Percentiles rank a stretch among this genome's conserved stretches.
Conservation (phyloP, 2,888 invertebrate species). For the Cotesia congregata region DNA sequence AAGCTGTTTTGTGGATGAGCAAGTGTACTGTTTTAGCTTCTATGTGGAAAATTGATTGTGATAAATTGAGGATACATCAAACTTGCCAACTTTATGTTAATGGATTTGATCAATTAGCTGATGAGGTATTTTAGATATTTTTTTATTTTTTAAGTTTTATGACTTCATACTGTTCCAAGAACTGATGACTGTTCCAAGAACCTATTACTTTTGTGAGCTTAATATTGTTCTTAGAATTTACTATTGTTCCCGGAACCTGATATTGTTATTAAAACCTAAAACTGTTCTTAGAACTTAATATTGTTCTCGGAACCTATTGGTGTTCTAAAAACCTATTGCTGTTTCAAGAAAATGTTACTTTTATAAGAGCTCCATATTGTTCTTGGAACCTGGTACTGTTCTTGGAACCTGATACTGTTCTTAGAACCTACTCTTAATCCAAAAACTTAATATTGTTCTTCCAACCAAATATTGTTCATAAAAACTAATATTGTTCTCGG, state of each 20-base stretch:
- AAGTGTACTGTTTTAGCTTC: constrained; percentile 80
- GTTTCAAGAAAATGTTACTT: no score
- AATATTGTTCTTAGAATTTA: no score
- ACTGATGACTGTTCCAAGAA: no score
- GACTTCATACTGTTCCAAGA: not conserved
- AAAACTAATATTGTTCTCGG: no score
- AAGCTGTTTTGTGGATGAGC: constrained; percentile 79
- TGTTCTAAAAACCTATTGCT: no score
- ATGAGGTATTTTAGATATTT: constrained; percentile 71
- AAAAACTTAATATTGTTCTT: no score
- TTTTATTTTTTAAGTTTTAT: constrained; percentile 2
- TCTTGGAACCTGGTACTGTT: no score
- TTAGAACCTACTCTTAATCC: no score
- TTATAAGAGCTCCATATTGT: no score
- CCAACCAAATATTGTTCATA: no score
- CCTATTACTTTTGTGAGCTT: not conserved
- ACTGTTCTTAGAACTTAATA: not conserved
- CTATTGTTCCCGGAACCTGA: not conserved
- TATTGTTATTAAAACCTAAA: not conserved
- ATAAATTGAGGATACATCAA: constrained; percentile 83
- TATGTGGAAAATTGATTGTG: constrained; percentile 81
- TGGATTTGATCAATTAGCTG: constrained; percentile 75
- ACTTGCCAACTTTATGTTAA: constrained; percentile 76
- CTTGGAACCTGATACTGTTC: not conserved
- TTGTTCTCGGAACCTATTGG: no score